These are phyloP conservation scores for Serripes groenlandicus DNA, from an alignment of 2,888 invertebrate genomes.

Conservation along the genomic window DNA sequence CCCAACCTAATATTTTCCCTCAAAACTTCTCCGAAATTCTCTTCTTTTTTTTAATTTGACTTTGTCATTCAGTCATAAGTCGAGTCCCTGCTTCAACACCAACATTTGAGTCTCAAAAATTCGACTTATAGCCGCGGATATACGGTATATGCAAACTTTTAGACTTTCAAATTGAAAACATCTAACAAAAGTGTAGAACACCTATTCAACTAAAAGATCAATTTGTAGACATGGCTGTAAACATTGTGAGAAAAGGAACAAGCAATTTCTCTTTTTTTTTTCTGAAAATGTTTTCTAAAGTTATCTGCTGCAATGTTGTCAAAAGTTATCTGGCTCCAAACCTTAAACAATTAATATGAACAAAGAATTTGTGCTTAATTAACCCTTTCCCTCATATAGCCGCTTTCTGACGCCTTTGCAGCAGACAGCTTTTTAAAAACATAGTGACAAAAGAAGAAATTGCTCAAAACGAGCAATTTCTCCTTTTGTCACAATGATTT, in stretches of 20 bases:
- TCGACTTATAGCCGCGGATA: not conserved
- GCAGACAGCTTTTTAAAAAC: too few relatives aligned
- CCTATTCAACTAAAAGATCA: not conserved
- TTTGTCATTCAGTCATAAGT: not conserved
- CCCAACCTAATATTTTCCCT: too few relatives aligned
- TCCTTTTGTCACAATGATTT: not conserved
- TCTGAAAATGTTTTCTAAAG: not conserved
- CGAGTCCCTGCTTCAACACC: not conserved
- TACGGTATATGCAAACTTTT: too few relatives aligned
- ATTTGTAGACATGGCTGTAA: not conserved
- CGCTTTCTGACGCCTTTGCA: too few relatives aligned
- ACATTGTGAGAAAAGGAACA: conserved; percentile 1
- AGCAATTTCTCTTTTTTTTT: conserved; percentile 9
- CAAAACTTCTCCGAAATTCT: too few relatives aligned
- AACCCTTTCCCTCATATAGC: too few relatives aligned
- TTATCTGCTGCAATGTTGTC: not conserved
- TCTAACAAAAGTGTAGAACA: not conserved
- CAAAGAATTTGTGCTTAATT: too few relatives aligned
- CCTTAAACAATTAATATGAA: too few relatives aligned
- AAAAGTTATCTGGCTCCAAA: too few relatives aligned
- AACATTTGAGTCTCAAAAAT: not conserved
- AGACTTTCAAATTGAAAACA: not conserved
- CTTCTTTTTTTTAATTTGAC: too few relatives aligned
- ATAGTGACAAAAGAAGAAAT: too few relatives aligned
- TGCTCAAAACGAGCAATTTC: too few relatives aligned